A percentile compares a stretch with the other conserved stretches of the same genome.
phyloP scores from a whole-genome alignment of 1,140 invertebrate species.

The Halotydeus destructor region DNA sequence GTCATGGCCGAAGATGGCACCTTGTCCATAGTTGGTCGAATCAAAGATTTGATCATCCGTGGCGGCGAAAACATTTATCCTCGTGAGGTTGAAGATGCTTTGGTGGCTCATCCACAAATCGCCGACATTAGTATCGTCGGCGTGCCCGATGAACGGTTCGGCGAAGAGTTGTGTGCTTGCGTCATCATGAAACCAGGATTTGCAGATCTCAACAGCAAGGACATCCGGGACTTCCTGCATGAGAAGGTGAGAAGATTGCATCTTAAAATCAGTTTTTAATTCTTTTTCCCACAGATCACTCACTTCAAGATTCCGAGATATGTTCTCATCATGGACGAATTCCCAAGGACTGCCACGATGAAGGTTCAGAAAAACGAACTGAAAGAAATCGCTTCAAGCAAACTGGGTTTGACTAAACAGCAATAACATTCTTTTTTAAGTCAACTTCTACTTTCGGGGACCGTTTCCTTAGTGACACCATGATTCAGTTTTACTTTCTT shows the following conservation, averaged over 20 bases:
- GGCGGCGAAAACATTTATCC: slow-evolving; percentile 17
- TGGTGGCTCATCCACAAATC: slow-evolving; percentile 37
- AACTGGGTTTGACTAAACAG: background rate
- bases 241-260: slow-evolving; percentile 34
- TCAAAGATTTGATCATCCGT: slow-evolving; percentile 20
- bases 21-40: slow-evolving; percentile 49
- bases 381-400: background rate
- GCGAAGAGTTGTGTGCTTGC: slow-evolving; percentile 63
- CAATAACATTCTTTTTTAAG: no score
- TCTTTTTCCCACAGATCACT: slow-evolving; percentile 34
- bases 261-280: background rate
- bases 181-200: slow-evolving; percentile 32
- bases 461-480: no score
- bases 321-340: slow-evolving; percentile 41
- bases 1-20: slow-evolving; percentile 47
- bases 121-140: no score
- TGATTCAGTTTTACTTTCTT: no score
- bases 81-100: slow-evolving; percentile 14
- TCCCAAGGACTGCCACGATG: slow-evolving; percentile 59
- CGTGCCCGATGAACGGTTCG: slow-evolving; percentile 49
- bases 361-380: slow-evolving; percentile 45
- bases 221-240: slow-evolving; percentile 43
- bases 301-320: slow-evolving; percentile 61
- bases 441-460: no score
- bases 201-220: slow-evolving; percentile 29